Conservation (phyloP, 2,113 vertebrate genomes). For the Benitochromis conjunctus region DNA sequence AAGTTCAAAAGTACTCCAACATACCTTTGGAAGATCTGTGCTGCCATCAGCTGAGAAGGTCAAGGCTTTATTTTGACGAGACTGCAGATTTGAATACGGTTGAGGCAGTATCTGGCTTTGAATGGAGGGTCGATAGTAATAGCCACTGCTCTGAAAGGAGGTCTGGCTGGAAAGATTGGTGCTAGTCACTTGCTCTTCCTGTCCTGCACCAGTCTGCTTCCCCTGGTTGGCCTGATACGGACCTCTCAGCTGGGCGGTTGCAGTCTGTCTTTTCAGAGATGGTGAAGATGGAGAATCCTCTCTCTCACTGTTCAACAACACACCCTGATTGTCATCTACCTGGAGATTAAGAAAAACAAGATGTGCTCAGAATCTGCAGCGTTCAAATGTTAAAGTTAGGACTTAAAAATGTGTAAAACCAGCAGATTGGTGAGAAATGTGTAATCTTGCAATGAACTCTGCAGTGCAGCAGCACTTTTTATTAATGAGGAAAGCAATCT, state of each 20-base stretch:
- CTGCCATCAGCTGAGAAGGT: neutral
- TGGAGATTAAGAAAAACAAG: conserved; percentile 7
- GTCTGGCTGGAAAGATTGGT: neutral
- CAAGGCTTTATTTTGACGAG: neutral
- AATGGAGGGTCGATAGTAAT: neutral
- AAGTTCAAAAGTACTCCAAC: neutral
- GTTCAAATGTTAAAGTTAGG: neutral
- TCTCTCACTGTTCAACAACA: conserved; percentile 11
- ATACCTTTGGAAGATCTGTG: conserved; percentile 22
- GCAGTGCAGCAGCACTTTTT: conserved; percentile 33
- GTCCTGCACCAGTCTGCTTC: neutral
- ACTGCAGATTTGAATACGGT: neutral
- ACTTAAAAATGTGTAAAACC: neutral
- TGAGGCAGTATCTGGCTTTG: neutral
- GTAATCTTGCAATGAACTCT: neutral
- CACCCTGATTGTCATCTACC: conserved; percentile 28
- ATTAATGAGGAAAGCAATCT: conserved; percentile 46
- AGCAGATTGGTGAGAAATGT: neutral
- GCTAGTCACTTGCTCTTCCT: neutral
- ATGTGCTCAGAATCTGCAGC: neutral
- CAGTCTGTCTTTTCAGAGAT: conserved; percentile 42
- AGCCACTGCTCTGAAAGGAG: neutral
- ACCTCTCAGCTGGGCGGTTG: conserved; percentile 5
- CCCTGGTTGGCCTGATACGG: conserved; percentile 5
- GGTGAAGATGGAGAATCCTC: neutral